Evolutionary conservation across 2,888 invertebrate species (phyloP).

Genomic region (Alloplasta piceator): DNA sequence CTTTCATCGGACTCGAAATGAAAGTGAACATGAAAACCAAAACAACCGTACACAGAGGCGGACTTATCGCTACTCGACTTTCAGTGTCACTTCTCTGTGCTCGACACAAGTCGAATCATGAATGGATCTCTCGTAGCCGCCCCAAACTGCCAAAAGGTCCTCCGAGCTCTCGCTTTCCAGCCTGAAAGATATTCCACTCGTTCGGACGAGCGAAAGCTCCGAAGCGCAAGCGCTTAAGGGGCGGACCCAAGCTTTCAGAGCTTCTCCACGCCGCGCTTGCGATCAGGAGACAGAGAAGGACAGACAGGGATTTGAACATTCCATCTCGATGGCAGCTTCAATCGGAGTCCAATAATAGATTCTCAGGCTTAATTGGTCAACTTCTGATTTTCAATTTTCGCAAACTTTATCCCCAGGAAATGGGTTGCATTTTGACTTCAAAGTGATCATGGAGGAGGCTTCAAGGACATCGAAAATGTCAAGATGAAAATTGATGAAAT

Average conservation of each 20-base stretch:
- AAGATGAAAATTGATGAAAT: too few species aligned
- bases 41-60: constrained; percentile 29
- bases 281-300: too few species aligned
- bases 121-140: constrained; percentile 63
- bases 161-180: constrained; percentile 55
- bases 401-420: too few species aligned
- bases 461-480: too few species aligned
- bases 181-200: constrained; percentile 65
- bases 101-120: constrained; percentile 64
- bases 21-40: constrained; percentile 9
- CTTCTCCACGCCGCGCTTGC: constrained; percentile 14
- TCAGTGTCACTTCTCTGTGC: constrained; percentile 5
- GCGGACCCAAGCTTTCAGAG: constrained; percentile 36
- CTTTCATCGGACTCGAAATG: neutral
- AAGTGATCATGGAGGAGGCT: too few species aligned
- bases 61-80: constrained; percentile 32
- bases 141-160: constrained; percentile 48
- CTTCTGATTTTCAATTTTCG: too few species aligned
- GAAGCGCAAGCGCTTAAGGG: constrained; percentile 57
- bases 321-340: too few species aligned
- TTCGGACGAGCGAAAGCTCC: constrained; percentile 33
- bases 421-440: too few species aligned
- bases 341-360: too few species aligned
- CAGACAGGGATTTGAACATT: too few species aligned
- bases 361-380: too few species aligned